Evolutionary conservation across 2,888 invertebrate genomes (phyloP).

Genomic region (Pseudococcus viburni): DNA sequence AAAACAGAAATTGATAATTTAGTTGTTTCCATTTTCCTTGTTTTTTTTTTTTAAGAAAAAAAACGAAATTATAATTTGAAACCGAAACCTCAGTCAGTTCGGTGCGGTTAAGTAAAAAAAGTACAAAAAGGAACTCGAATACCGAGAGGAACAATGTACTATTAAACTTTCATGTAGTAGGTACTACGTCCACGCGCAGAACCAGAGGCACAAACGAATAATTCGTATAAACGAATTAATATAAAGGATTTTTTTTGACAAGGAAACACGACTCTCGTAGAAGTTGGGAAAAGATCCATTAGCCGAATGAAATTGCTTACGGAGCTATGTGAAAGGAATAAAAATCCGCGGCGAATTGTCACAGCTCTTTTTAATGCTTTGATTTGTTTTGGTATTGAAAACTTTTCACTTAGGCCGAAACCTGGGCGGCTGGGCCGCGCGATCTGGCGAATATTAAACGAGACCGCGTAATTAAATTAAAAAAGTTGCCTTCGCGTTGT

Average conservation of each 20-base stretch:
- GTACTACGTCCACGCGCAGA: background rate
- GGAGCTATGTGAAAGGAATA: constrained; percentile 48
- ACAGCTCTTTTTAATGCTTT: constrained; percentile 50
- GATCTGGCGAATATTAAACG: constrained; percentile 10
- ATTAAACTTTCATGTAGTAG: constrained; percentile 9
- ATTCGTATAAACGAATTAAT: constrained; percentile 40
- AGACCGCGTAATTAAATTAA: constrained; percentile 37
- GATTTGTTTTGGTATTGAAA: constrained; percentile 52
- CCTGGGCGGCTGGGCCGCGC: background rate
- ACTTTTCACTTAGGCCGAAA: constrained; percentile 33
- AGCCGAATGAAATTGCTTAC: constrained; percentile 51
- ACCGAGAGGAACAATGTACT: background rate
- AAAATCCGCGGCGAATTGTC: constrained; percentile 43
- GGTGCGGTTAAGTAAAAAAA: background rate
- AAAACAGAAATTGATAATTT: constrained; percentile 15
- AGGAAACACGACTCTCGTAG: background rate
- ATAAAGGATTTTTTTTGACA: constrained; percentile 32
- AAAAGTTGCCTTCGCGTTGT: constrained; percentile 12
- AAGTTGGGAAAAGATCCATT: constrained; percentile 45
- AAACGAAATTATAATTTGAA: constrained; percentile 1
- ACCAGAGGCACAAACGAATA: constrained; percentile 10
- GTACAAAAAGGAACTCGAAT: constrained; percentile 10
- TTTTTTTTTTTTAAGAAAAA: background rate
- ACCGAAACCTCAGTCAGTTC: background rate
- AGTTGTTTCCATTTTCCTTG: background rate